Evolutionary conservation across 2,113 vertebrate species (phyloP).

Genomic region (Leucopsar rothschildi): DNA sequence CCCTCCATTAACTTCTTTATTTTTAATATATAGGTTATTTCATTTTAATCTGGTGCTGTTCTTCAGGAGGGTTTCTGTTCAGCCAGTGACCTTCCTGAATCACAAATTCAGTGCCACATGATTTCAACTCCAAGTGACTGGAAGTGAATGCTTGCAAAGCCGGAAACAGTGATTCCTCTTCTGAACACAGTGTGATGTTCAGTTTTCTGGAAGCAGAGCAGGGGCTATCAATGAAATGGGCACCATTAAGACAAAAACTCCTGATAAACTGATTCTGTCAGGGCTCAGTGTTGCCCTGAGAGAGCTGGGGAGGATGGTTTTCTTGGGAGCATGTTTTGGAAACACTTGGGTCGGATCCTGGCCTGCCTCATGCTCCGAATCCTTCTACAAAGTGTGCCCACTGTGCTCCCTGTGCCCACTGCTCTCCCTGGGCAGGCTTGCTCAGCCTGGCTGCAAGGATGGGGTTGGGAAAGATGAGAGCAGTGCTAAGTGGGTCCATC

Average conservation of each 20-base stretch:
- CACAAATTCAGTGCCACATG: not conserved
- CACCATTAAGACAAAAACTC: not conserved
- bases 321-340: not conserved
- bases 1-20: not conserved
- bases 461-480: rapidly evolving
- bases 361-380: not conserved
- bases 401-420: not conserved
- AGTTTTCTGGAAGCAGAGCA: not conserved
- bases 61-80: not conserved
- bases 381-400: not conserved
- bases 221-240: not conserved
- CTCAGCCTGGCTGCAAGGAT: not conserved
- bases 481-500: not conserved
- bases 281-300: not conserved
- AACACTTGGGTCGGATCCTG: not conserved
- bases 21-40: not conserved
- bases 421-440: not conserved
- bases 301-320: not conserved
- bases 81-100: not conserved
- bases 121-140: not conserved
- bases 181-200: not conserved
- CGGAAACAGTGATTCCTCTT: not conserved
- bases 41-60: not conserved
- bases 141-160: not conserved
- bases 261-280: not conserved